These are phyloP conservation scores for Esperia sulphurella DNA, from an alignment of 2,888 invertebrate genomes.

Conservation along the genomic window DNA sequence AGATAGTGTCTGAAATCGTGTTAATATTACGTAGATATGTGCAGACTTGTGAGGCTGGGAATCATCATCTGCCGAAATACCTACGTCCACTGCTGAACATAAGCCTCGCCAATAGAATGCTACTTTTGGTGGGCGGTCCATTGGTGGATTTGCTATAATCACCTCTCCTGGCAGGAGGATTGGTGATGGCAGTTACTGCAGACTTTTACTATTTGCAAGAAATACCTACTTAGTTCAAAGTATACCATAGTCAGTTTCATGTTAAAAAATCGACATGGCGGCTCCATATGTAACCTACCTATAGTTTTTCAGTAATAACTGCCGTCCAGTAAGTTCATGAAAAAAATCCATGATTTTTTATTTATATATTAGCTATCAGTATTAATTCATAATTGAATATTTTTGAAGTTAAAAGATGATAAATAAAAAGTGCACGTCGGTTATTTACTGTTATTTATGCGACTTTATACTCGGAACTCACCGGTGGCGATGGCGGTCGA, in stretches of 20 bases:
- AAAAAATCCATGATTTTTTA: not conserved
- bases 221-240: too few relatives aligned
- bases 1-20: not conserved
- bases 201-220: too few relatives aligned
- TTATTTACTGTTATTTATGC: conserved; percentile 49
- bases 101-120: too few relatives aligned
- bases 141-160: too few relatives aligned
- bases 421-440: conserved; percentile 22
- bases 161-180: too few relatives aligned
- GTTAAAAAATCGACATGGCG: not conserved
- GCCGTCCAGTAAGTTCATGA: not conserved
- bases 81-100: too few relatives aligned
- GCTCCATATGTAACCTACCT: too few relatives aligned
- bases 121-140: too few relatives aligned
- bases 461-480: conserved; percentile 39
- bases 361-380: conserved; percentile 2
- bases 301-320: not conserved
- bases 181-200: too few relatives aligned
- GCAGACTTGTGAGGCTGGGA: not conserved
- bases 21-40: not conserved
- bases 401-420: conserved; percentile 21
- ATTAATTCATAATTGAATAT: conserved; percentile 28
- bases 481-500: conserved; percentile 37
- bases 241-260: too few relatives aligned
- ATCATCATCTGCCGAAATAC: too few relatives aligned